phyloP scores from a whole-genome alignment of 2,797 vertebrate species.

The Diplodus puntazzo region DNA sequence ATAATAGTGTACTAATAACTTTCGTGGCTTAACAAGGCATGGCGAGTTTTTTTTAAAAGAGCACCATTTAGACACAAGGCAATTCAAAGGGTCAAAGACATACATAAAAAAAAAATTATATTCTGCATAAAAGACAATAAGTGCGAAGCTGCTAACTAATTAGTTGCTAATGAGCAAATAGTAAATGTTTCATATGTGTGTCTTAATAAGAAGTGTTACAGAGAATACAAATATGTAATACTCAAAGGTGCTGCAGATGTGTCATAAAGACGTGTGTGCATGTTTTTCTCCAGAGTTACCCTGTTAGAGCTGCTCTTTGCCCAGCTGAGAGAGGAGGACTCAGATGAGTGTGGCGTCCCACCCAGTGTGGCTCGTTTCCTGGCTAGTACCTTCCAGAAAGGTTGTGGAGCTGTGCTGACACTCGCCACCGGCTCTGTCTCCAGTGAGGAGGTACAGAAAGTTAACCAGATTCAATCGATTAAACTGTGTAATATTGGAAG shows the following conservation, averaged over 20 bases:
- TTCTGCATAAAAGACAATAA: too few species aligned
- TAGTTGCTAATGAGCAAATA: too few species aligned
- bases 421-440: slow-evolving; percentile 80
- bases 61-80: too few species aligned
- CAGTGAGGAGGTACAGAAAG: slow-evolving; percentile 86
- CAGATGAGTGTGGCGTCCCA: slow-evolving; percentile 76
- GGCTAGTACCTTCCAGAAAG: slow-evolving; percentile 87
- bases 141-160: too few species aligned
- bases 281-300: slow-evolving; percentile 84
- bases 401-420: slow-evolving; percentile 87
- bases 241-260: background rate
- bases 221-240: background rate
- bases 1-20: too few species aligned
- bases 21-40: too few species aligned
- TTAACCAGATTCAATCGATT: background rate
- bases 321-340: slow-evolving; percentile 81
- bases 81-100: too few species aligned
- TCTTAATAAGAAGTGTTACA: too few species aligned
- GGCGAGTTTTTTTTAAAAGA: too few species aligned
- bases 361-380: slow-evolving; percentile 85
- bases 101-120: too few species aligned
- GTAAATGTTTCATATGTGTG: too few species aligned
- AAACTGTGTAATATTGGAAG: background rate
- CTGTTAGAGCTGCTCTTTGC: slow-evolving; percentile 89
- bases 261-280: slow-evolving; percentile 2